These are phyloP conservation scores for Empis livida DNA, from an alignment of 2,888 invertebrate species.

Conservation along the genomic window DNA sequence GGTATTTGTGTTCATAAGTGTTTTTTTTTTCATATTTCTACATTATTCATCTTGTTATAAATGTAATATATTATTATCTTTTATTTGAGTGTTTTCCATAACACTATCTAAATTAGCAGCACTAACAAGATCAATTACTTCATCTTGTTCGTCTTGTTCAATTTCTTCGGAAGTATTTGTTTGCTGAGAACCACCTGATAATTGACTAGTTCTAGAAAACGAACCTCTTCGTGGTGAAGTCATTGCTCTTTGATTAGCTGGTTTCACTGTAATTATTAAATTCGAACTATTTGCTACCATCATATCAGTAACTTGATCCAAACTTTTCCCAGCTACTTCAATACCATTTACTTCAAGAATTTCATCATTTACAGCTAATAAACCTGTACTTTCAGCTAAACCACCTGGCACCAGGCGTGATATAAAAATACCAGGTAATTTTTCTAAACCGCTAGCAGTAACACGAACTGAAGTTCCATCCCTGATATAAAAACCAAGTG, in stretches of 20 bases:
- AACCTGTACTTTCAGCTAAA: conserved; percentile 89
- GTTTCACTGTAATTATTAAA: conserved; percentile 96
- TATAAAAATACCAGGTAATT: conserved; percentile 88
- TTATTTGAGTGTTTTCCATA: too few relatives aligned
- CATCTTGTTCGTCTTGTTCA: conserved; percentile 63
- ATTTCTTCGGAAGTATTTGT: conserved; percentile 40
- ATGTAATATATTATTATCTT: too few relatives aligned
- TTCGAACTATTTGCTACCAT: conserved; percentile 99
- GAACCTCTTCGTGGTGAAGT: conserved; percentile 62
- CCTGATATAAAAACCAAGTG: conserved; percentile 38
- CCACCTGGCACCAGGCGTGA: conserved; percentile 94
- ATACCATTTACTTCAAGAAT: conserved; percentile 87
- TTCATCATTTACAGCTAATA: conserved; percentile 94
- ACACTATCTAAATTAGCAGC: conserved; percentile 37
- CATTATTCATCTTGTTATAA: too few relatives aligned
- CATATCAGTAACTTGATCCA: conserved; percentile 99
- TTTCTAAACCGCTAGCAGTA: conserved; percentile 76
- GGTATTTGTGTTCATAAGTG: too few relatives aligned
- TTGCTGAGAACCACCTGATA: conserved; percentile 59
- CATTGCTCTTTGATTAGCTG: conserved; percentile 82
- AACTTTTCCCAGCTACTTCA: conserved; percentile 85
- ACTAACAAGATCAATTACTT: conserved; percentile 77
- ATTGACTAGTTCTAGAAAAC: conserved; percentile 59
- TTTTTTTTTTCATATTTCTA: too few relatives aligned
- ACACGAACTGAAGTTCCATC: conserved; percentile 80